Conservation (phyloP, 2,113 vertebrate genomes). For the Phainopepla nitens region DNA sequence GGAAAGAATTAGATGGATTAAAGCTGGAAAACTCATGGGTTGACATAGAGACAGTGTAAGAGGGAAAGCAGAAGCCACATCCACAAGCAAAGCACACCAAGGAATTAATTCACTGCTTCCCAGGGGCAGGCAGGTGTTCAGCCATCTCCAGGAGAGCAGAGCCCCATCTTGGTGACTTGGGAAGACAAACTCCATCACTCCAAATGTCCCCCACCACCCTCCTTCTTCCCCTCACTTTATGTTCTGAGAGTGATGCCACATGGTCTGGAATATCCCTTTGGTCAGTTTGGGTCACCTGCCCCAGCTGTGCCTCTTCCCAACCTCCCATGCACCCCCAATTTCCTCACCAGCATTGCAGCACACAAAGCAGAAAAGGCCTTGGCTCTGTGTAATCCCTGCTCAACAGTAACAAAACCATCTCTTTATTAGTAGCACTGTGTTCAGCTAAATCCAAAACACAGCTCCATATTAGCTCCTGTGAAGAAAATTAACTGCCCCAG, state of each 20-base stretch:
- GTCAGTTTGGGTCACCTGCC: neutral
- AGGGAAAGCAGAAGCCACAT: neutral
- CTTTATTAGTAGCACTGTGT: neutral
- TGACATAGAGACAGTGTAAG: neutral
- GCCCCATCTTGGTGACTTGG: too few relatives aligned
- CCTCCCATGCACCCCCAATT: neutral
- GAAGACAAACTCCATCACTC: rapidly evolving
- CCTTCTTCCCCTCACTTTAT: neutral
- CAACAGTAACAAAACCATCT: neutral
- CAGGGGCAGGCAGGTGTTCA: neutral
- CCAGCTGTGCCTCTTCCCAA: rapidly evolving
- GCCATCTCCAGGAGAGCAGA: neutral
- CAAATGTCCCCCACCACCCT: rapidly evolving
- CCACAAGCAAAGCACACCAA: neutral
- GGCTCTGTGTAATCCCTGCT: neutral
- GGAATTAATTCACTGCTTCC: neutral
- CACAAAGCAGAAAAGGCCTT: neutral
- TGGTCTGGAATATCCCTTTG: neutral
- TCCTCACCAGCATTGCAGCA: rapidly evolving
- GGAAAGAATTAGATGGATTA: neutral
- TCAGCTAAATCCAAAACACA: neutral
- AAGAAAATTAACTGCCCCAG: neutral
- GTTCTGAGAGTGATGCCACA: neutral
- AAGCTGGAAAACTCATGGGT: neutral
- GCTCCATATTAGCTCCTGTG: neutral